Evolutionary conservation across 92 coral and sea anemone species (phyloP), one percentile per base, ranked within the genome.

Genomic region (Diadumene lineata): DNA sequence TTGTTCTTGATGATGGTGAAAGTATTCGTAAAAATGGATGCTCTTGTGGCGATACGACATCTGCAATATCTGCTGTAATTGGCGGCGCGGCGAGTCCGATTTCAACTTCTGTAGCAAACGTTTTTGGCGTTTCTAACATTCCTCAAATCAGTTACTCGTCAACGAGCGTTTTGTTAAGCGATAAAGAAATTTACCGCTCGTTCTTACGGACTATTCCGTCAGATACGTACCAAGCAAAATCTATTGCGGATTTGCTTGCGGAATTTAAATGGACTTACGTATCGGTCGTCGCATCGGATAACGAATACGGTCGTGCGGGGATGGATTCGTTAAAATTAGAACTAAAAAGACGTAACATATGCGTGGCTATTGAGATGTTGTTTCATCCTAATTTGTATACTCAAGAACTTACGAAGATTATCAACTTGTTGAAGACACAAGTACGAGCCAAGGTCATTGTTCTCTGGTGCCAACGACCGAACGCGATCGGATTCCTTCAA

Each of bases 71-170:
- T 25, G 98, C 97, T 0, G 97, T 94, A 7, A 90, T 94, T 2
- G 98, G 98, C 1, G 98, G 97, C 2, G 98, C 98, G 15, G 90
- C 97, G 0, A 93, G 98, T 2, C 86, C 97, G 0, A 92, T 89
- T 43, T 94, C 98, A 16, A 78, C 86, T 9, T 81, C 81, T 44
- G 90, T 92, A 2, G 91, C 96, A 18, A 86, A 91, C 50, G 34
- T 94, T 21, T 75, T 94, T 25, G 89, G 92, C 1, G 88, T 87
- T 2, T 88, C 93, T 60, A 64, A 74, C 53, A 92, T 90, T 50
- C 98, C 98, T 7, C 98, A 94, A 70, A 92, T 94, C 24, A 94
- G 97, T 77, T 94, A 94, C 76, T 94, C 98, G 8, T 94, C 98
- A 17, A 94, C 98, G 9, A 94, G 98, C 44, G 89, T 93, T 34